Evolutionary conservation across 2,888 invertebrate genomes (phyloP), one percentile per base, ranked within the genome.

Genomic region (Dolichopus griseipennis): DNA sequence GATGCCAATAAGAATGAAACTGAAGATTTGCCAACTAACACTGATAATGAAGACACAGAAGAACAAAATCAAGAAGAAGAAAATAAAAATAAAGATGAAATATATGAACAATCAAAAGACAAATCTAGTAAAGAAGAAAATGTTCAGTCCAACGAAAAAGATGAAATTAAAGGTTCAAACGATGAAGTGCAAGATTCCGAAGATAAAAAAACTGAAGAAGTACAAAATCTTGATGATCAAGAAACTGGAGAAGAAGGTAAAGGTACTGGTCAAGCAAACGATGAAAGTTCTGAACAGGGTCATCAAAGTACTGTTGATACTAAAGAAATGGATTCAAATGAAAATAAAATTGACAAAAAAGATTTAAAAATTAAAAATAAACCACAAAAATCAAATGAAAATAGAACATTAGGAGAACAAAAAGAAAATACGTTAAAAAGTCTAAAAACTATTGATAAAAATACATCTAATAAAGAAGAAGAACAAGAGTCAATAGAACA

Each of bases 371-470:
- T 75, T 0, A 74, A 85, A 72, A 85, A 86, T 72, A 86, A 89
- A 72, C 92, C 91, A 0, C 92, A 92, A 0, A 85, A 86, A 71
- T 88, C 90, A 0, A 89, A 93, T 73, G 87, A 89, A 63, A 87
- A 90, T 74, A 84, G 92, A 67, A 89, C 88, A 10, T 81, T 94
- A 69, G 80, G 80, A 2, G 78, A 79, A 71, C 77, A 78, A n/a
- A 77, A 80, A 37, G 72, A 79, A 61, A 78, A 78, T 67, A 77
- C 79, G 70, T 67, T 80, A 1, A 81, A 81, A 61, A 78, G 78
- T 73, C 74, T 85, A 21, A 85, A 85, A 75, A 84, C 85, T 0
- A 79, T 85, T 18, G 83, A 85, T 65, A 78, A 78, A 80, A 65
- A 80, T 85, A 68, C 73, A 83, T 79, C 9, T 73, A 78, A 27